Evolutionary conservation across 2,888 invertebrate species (phyloP), one percentile per base, ranked within the genome.

Genomic region (Spatulosminthurus flaviceps): DNA sequence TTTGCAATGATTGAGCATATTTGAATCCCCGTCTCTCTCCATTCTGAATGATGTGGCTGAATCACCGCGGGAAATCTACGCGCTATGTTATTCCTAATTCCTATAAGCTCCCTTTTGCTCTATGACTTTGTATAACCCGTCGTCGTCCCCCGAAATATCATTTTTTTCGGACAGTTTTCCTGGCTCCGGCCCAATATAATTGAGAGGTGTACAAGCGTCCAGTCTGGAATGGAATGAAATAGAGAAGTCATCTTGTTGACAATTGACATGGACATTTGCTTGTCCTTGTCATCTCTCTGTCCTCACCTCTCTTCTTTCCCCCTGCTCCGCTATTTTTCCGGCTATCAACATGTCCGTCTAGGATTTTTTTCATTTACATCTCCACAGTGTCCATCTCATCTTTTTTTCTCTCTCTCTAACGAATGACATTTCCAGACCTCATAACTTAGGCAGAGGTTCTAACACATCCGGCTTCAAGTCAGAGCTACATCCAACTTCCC

Each of bases 231-330:
- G 34, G 51, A 51, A 16, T 51, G 51, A n/a, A 51, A 51, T 51
- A 2, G 51, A 51, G 51, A 51, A 51, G 16, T 51, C 51, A 51
- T 51, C 9, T n/a, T 5, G 51, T 19, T 51, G 51, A 51, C 51
- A 51, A 51, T 51, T 51, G 51, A 16, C 51, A 51, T 51, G 51
- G 51, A 51, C 51, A 51, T n/a, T 51, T 51, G 7, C 51, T 51
- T 13, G 51, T 51, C n/a, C 51, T 2, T 9, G 51, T 51, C 7
- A 51, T 5, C 16, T 19, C 51, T 2, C 51, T 7, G 9, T 13
- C 51, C n/a, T 51, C 51, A 51, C 16, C 51, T 51, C 51, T 51
- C 4, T 51, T n/a, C n/a, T 9, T 51, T 51, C 51, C 16, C 16
- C 16, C 51, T 51, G 51, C 34, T 34, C 34, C 9, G 4, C 34